Evolutionary conservation across 2,888 invertebrate species (phyloP), one percentile per base, ranked within the genome.

Genomic region (Cephus rjabovi): DNA sequence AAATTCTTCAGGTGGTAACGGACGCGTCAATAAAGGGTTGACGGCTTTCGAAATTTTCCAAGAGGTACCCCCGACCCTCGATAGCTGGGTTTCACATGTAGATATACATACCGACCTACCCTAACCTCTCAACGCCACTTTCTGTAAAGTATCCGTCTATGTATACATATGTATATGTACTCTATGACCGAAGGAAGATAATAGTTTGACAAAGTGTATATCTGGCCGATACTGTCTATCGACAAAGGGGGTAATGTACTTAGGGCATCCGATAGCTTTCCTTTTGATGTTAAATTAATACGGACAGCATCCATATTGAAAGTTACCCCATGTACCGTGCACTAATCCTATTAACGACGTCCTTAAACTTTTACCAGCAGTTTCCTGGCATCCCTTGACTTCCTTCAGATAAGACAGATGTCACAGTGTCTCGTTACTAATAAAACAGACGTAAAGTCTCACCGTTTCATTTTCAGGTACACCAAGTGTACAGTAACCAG

Each of bases 261-360:
- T 71, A 71, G 12, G 31, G 31, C 71, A 23, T 15, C 33, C 15
- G 31, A 71, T 34, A 71, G 71, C 31, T 34, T 11, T 34, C 33
- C 71, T 71, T 71, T 71, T 71, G 71, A 71, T 31, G 31, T 71
- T 71, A 31, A 71, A 71, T 71, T 71, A 71, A 33, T 34, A 33
- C 15, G 56, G 56, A 23, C 56, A 56, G 56, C 56, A 56, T 56
- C 56, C 56, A 56, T 1, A 56, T 56, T 56, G 23, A 56, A 56
- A 56, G 56, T 56, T 56, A 56, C 9, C 23, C 23, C 23, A 9
- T 56, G 56, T 56, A 56, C 56, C 56, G 9, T 23, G 9, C 9
- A 56, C 56, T 56, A 56, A 56, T 56, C 56, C 23, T 56, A 56
- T 56, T 56, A 56, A 56, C 56, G 9, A 9, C 56, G 23, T 56